Evolutionary conservation across 2,113 vertebrate species (phyloP).

Genomic region (Tenrec ecaudatus): DNA sequence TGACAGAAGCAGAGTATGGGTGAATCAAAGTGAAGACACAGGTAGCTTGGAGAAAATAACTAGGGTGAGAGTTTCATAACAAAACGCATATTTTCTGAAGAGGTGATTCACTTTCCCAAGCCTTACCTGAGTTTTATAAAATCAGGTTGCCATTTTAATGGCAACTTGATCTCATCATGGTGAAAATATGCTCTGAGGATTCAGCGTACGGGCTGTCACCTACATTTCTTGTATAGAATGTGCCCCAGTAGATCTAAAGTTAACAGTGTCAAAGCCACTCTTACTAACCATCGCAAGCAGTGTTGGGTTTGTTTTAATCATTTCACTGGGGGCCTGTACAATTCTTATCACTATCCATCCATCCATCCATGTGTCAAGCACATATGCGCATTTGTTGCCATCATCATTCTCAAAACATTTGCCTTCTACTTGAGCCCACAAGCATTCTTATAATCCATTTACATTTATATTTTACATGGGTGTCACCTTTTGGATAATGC

Average conservation of each 20-base stretch:
- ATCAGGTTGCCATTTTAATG: background rate
- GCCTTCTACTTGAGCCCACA: too few relatives aligned
- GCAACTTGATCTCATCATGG: background rate
- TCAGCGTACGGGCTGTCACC: too few relatives aligned
- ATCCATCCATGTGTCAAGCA: too few relatives aligned
- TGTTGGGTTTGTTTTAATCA: too few relatives aligned
- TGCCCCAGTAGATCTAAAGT: background rate
- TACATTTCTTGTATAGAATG: too few relatives aligned
- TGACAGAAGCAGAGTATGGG: background rate
- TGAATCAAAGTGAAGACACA: background rate
- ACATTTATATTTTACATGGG: background rate
- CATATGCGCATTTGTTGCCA: too few relatives aligned
- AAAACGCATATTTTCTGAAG: background rate
- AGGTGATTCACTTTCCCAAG: background rate
- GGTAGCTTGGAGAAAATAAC: background rate
- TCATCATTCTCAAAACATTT: too few relatives aligned
- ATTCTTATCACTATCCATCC: too few relatives aligned
- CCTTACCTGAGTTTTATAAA: background rate
- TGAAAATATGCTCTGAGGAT: background rate
- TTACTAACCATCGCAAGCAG: background rate
- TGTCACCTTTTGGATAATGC: background rate
- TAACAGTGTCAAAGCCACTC: background rate
- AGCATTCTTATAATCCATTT: background rate
- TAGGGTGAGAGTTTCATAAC: background rate
- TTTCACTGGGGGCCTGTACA: too few relatives aligned